A percentile compares a stretch with the other conserved stretches of the same genome.
These are phyloP conservation scores for Diachrysia chrysitis DNA, from an alignment of 2,888 invertebrate genomes.

Conservation along the genomic window DNA sequence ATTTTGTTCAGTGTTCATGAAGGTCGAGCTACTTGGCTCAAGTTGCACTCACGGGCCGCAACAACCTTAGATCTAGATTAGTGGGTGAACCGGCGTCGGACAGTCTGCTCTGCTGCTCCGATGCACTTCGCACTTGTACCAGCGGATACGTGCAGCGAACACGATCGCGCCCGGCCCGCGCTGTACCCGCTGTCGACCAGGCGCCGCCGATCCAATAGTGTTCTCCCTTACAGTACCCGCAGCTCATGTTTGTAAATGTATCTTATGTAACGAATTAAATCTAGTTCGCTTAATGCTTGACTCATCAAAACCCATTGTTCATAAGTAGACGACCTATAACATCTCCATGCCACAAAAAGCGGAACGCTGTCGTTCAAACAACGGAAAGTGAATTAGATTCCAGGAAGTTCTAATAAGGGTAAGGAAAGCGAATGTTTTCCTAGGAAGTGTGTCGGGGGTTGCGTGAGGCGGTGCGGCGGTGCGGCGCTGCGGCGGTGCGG, in stretches of 20 bases:
- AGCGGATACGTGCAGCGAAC: slow-evolving; percentile 29
- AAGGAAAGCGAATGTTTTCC: slow-evolving; percentile 73
- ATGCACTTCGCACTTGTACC: slow-evolving; percentile 35
- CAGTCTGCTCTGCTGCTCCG: slow-evolving; percentile 43
- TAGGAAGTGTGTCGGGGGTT: slow-evolving; percentile 63
- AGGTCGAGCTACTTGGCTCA: slow-evolving; percentile 56
- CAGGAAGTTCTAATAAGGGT: slow-evolving; percentile 68
- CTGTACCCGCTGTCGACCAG: slow-evolving; percentile 13
- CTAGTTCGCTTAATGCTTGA: slow-evolving; percentile 27
- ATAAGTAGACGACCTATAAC: not conserved
- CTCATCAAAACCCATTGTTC: slow-evolving; percentile 12
- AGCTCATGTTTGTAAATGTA: slow-evolving; percentile 51
- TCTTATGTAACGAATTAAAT: slow-evolving; percentile 40
- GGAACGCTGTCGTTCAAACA: slow-evolving; percentile 32
- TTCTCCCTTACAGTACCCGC: slow-evolving; percentile 17
- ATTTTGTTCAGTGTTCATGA: slow-evolving; percentile 32
- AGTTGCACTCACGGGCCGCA: slow-evolving; percentile 49
- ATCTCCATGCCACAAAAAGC: not conserved
- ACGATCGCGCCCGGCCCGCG: slow-evolving; percentile 11
- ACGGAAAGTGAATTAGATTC: slow-evolving; percentile 65
- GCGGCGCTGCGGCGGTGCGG: slow-evolving; percentile 57
- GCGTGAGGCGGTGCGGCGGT: slow-evolving; percentile 62
- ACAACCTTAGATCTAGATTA: slow-evolving; percentile 57
- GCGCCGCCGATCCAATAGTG: slow-evolving; percentile 7
- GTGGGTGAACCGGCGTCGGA: slow-evolving; percentile 42